Evolutionary conservation across 2,113 vertebrate genomes (phyloP).

Genomic region (Ctenomys sociabilis): DNA sequence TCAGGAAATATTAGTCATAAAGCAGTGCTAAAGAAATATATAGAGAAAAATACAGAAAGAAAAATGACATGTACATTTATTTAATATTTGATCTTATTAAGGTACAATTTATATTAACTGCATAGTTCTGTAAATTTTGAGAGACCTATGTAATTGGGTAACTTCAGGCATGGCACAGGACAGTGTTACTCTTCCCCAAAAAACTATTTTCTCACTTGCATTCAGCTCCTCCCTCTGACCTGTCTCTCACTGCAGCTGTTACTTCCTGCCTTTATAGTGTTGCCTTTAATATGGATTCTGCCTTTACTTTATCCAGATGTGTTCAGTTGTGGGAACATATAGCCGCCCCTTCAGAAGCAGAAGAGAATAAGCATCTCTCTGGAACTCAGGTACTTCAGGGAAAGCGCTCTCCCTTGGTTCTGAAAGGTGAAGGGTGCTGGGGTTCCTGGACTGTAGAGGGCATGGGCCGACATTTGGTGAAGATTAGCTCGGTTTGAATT

Average conservation of each 20-base stretch:
- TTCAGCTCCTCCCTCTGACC: background rate
- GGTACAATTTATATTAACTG: background rate
- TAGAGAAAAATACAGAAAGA: conserved; percentile 16
- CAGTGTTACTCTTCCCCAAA: background rate
- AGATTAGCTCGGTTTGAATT: background rate
- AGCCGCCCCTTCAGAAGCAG: background rate
- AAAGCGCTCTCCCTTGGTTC: background rate
- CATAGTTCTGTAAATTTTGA: background rate
- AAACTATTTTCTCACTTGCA: background rate
- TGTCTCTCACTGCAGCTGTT: background rate
- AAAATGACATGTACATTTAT: background rate
- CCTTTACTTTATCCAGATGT: background rate
- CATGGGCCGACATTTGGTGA: background rate
- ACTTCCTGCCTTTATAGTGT: background rate
- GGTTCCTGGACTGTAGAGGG: fast-evolving
- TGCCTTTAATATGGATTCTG: background rate
- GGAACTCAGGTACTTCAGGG: background rate
- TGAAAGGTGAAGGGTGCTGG: background rate
- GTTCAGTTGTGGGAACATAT: background rate
- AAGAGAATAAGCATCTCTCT: background rate
- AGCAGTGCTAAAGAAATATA: conserved; percentile 21
- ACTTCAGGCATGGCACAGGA: background rate
- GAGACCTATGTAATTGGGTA: background rate
- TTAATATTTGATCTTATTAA: background rate
- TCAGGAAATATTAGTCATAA: background rate